Base-by-base conservation (phyloP, 2,888 invertebrate genomes). In the Cetonia aurata region DNA sequence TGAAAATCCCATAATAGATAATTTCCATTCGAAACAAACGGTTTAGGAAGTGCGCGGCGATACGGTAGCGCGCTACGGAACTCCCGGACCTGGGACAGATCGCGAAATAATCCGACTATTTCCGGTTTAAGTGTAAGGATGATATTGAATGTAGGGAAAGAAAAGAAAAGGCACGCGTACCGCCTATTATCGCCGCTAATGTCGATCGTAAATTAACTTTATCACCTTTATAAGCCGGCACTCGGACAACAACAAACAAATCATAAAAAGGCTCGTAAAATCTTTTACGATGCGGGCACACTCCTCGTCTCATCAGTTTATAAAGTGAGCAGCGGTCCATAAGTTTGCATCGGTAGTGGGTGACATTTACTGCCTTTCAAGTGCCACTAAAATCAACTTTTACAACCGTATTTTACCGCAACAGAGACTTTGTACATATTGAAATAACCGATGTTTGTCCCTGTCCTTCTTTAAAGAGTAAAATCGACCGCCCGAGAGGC, bases 301-400 rank as follows among this genome's bases (percentile, higher is more conserved):
- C 77, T 76, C 74, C 74, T 74, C 70, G 72, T 50, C 57, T 42
- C 15, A 67, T 73, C 62, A 72, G 71, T 81, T 80, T 80, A 81
- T 78, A 80, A 78, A 78, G 78, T 80, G 81, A 78, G 77, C 79
- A 13, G 13, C 57, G 78, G 77, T 74, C 78, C 77, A 79, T 81
- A 80, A 83, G 78, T 80, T 78, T 77, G 77, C 79, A 80, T 80
- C 78, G 82, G 81, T 80, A 80, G 79, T 82, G 79, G 80, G 79
- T 84, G 87, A 87, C 87, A 85, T 87, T 87, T 87, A 87, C 86
- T 86, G 86, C 85, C 86, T 84, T 86, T 86, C 86, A 87, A 87
- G 87, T 85, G 84, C 84, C 86, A 86, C 86, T 87, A 88, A 88
- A 88, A 87, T 85, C 84, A 83, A 82, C 86, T 85, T 86, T 80